These are phyloP conservation scores for Eubucco bourcierii DNA, from an alignment of 2,113 vertebrate genomes.

Conservation along the genomic window DNA sequence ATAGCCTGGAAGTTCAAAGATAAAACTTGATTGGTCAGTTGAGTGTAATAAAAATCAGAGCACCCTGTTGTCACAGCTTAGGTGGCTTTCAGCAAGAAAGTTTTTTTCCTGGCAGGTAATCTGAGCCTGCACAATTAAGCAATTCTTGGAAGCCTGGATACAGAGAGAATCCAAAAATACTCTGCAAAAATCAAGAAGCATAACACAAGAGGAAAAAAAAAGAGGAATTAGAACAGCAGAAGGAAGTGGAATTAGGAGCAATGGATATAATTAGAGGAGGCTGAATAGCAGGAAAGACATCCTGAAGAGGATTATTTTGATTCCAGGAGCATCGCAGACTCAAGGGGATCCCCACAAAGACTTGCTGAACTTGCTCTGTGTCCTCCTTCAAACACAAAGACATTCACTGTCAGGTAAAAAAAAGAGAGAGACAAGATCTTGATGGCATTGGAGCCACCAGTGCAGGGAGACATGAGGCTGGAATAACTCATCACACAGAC, in stretches of 20 bases:
- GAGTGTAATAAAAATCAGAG: fast-evolving
- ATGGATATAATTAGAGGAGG: neutral
- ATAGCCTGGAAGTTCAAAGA: neutral
- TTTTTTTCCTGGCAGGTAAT: neutral
- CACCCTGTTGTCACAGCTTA: fast-evolving
- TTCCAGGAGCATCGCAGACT: neutral
- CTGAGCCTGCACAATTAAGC: neutral
- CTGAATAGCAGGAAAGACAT: slow-evolving; percentile 15
- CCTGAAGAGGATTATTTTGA: neutral
- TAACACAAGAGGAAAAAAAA: neutral
- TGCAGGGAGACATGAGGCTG: fast-evolving
- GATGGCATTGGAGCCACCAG: fast-evolving
- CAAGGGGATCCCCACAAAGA: neutral
- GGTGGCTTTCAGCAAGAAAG: neutral
- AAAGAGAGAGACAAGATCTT: neutral
- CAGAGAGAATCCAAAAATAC: neutral
- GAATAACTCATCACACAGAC: neutral
- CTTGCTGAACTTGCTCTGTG: fast-evolving
- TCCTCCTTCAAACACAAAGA: neutral
- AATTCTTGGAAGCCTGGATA: neutral
- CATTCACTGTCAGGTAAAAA: neutral
- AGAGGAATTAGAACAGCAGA: neutral
- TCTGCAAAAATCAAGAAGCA: neutral
- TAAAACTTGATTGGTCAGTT: fast-evolving
- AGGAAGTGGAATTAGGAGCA: neutral